Evolutionary conservation across 2,797 vertebrate species (phyloP).

Genomic region (Bovichtus diacanthus): DNA sequence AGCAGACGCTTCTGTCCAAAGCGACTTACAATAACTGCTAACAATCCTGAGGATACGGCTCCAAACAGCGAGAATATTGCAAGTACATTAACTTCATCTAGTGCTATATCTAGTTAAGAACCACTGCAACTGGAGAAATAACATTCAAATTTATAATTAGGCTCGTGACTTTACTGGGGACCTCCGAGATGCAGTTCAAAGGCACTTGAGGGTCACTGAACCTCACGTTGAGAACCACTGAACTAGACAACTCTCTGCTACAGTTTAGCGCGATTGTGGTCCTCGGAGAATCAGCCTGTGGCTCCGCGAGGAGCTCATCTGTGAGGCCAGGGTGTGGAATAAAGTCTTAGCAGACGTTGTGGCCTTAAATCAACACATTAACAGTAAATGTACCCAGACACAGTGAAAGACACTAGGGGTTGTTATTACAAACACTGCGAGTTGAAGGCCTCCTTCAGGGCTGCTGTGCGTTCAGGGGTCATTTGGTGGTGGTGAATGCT

Average conservation of each 20-base stretch:
- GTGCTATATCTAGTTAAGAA: background rate
- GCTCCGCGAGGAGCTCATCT: constrained; percentile 56
- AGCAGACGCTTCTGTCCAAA: too few species aligned
- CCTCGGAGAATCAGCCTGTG: constrained; percentile 43
- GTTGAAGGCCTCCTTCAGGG: constrained; percentile 50
- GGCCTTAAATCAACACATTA: constrained; percentile 83
- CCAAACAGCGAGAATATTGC: too few species aligned
- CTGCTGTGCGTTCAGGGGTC: constrained; percentile 42
- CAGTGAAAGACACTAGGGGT: constrained; percentile 49
- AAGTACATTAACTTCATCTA: too few species aligned
- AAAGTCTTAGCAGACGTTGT: constrained; percentile 74
- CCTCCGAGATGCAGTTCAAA: constrained; percentile 5
- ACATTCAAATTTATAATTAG: constrained; percentile 8
- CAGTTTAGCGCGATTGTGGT: constrained; percentile 62
- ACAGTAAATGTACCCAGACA: constrained; percentile 73
- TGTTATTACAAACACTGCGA: constrained; percentile 55
- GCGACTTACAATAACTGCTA: too few species aligned
- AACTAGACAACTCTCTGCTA: constrained; percentile 40
- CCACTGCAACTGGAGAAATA: background rate
- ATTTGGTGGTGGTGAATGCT: constrained; percentile 44
- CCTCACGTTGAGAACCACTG: constrained; percentile 12
- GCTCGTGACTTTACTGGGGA: constrained; percentile 8
- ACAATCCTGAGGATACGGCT: too few species aligned
- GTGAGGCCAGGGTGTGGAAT: constrained; percentile 67
- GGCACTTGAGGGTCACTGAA: background rate